Evolutionary conservation across 2,113 vertebrate species (phyloP).

Genomic region (Lagopus muta): DNA sequence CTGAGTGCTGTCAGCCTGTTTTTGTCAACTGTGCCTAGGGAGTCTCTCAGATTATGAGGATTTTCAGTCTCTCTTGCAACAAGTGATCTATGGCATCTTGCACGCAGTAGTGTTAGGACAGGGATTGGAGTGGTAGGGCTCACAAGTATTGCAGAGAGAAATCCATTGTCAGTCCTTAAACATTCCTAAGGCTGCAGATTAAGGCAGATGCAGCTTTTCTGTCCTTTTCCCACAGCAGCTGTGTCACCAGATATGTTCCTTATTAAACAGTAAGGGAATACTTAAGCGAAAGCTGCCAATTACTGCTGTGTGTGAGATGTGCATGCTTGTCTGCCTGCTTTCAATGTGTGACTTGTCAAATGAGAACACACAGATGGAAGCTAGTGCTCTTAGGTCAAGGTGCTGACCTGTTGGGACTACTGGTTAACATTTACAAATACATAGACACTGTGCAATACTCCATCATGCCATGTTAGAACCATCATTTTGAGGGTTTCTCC

Average conservation of each 20-base stretch:
- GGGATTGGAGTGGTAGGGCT: background rate
- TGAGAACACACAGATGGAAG: background rate
- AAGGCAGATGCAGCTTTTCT: background rate
- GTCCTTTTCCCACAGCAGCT: background rate
- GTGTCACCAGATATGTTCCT: background rate
- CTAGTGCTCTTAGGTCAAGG: background rate
- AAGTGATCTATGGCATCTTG: background rate
- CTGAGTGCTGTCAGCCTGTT: background rate
- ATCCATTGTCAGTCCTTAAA: background rate
- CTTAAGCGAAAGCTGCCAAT: background rate
- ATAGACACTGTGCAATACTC: background rate
- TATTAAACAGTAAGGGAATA: background rate
- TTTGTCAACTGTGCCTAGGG: background rate
- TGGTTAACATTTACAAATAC: background rate
- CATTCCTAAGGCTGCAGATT: background rate
- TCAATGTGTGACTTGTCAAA: rapidly evolving
- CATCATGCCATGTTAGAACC: background rate
- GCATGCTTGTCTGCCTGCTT: background rate
- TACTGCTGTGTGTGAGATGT: background rate
- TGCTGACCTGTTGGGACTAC: background rate
- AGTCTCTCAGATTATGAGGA: background rate
- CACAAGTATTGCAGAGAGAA: background rate
- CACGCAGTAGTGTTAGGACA: background rate
- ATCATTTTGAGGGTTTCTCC: background rate
- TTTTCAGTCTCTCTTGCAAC: background rate